Evolutionary conservation across 2,797 vertebrate species (phyloP).

Genomic region (Hippocampus kuda): DNA sequence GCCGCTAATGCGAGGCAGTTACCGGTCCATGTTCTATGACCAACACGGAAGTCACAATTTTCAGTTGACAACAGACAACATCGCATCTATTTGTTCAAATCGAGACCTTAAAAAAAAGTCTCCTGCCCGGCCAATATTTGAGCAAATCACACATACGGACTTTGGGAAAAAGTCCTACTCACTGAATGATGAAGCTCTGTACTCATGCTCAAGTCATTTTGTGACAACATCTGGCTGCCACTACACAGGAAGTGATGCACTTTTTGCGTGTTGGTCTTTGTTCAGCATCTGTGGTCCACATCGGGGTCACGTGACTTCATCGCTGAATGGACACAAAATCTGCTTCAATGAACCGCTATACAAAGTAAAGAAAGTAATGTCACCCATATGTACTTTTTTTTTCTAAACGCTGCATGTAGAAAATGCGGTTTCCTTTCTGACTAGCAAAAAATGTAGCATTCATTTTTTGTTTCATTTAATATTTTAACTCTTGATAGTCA

Average conservation of each 20-base stretch:
- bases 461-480: neutral
- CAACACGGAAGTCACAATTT: neutral
- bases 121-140: neutral
- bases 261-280: neutral
- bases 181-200: neutral
- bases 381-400: neutral
- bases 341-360: neutral
- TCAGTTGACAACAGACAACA: neutral
- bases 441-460: neutral
- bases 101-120: neutral
- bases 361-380: neutral
- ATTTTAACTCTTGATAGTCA: neutral
- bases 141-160: neutral
- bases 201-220: neutral
- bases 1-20: neutral
- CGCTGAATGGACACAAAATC: neutral
- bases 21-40: neutral
- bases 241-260: slow-evolving; percentile 3
- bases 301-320: neutral
- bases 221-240: slow-evolving; percentile 1
- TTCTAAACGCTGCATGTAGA: neutral
- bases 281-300: slow-evolving; percentile 1
- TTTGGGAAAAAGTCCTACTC: neutral
- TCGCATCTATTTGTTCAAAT: neutral
- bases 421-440: neutral